Evolutionary conservation across 2,113 vertebrate genomes (phyloP).

Genomic region (Morone saxatilis): DNA sequence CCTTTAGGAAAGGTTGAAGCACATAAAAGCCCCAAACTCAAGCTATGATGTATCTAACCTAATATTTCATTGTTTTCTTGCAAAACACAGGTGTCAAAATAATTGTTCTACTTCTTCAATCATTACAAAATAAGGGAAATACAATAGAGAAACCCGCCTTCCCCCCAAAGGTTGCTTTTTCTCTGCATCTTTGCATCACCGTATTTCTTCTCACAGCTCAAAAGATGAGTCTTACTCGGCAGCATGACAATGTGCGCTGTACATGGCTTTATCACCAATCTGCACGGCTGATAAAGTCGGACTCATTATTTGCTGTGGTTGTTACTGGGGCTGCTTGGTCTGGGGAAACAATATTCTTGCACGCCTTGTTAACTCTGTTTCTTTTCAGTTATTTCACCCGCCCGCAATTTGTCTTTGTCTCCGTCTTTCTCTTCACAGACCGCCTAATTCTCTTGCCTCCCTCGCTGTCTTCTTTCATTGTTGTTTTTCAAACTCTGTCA

Average conservation of each 20-base stretch:
- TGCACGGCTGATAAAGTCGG: slow-evolving; percentile 55
- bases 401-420: slow-evolving; percentile 28
- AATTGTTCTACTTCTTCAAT: too few species aligned
- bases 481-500: slow-evolving; percentile 21
- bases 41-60: background rate
- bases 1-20: background rate
- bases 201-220: background rate
- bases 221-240: slow-evolving; percentile 22
- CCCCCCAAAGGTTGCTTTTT: background rate
- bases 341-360: slow-evolving; percentile 59
- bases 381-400: slow-evolving; percentile 29
- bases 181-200: background rate
- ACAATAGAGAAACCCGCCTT: background rate
- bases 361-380: slow-evolving; percentile 60
- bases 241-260: slow-evolving; percentile 15
- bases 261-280: slow-evolving; percentile 54
- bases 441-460: slow-evolving; percentile 5
- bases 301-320: slow-evolving; percentile 64
- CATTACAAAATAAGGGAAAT: background rate
- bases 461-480: slow-evolving; percentile 11
- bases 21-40: background rate
- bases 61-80: background rate
- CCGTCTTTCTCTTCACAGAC: slow-evolving; percentile 29
- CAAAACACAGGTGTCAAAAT: background rate
- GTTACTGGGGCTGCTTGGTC: slow-evolving; percentile 43